Conservation (phyloP, 2,888 invertebrate species). For the Drosophila putrida region DNA sequence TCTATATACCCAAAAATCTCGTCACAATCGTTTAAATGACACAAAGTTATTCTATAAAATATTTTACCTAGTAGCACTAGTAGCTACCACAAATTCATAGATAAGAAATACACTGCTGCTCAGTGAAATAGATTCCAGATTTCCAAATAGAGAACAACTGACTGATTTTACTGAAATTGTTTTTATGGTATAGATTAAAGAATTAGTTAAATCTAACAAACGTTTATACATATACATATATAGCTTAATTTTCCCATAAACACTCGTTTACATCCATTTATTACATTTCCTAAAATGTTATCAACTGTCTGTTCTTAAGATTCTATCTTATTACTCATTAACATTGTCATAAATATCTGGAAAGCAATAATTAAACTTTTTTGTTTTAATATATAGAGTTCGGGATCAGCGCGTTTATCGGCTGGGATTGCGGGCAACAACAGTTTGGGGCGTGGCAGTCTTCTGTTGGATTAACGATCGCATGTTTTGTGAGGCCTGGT, state of each 20-base stretch:
- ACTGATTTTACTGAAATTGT: no score
- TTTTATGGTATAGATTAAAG: no score
- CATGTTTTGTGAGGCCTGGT: conserved; percentile 92
- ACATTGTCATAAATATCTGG: not conserved
- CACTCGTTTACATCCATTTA: no score
- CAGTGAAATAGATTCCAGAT: not conserved
- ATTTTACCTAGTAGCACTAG: not conserved
- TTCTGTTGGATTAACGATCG: conserved; percentile 92
- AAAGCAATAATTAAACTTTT: not conserved
- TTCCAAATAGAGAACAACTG: no score
- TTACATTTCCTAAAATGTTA: no score
- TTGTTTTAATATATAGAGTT: conserved; percentile 64
- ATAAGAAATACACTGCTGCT: not conserved
- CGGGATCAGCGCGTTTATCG: conserved; percentile 88
- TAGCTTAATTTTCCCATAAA: no score
- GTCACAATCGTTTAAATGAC: not conserved
- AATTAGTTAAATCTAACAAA: no score
- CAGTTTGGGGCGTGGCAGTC: conserved; percentile 90
- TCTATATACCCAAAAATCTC: not conserved
- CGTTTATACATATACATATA: no score
- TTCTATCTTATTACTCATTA: not conserved
- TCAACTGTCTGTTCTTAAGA: not conserved
- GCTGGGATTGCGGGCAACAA: conserved; percentile 90
- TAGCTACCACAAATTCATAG: not conserved
- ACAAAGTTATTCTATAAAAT: not conserved